These are phyloP conservation scores for Cephus cinctus DNA, from an alignment of 1,140 invertebrate species.

Conservation along the genomic window DNA sequence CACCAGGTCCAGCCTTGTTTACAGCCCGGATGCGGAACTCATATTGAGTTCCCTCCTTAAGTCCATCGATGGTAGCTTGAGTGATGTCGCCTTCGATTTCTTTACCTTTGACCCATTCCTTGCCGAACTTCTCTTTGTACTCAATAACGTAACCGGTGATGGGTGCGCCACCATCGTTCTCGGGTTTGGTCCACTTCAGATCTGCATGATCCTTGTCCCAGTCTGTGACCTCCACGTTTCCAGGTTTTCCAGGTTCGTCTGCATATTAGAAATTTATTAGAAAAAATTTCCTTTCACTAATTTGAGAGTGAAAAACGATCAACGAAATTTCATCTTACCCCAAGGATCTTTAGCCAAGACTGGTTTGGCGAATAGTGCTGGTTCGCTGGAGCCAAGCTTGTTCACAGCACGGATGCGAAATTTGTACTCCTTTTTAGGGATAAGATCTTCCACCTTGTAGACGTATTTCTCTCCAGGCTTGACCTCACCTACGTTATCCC, in stretches of 20 bases:
- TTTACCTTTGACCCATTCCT: slow-evolving; percentile 83
- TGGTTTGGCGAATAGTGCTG: slow-evolving; percentile 79
- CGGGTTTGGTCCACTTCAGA: slow-evolving; percentile 87
- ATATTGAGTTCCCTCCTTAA: slow-evolving; percentile 94
- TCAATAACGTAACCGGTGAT: slow-evolving; percentile 93
- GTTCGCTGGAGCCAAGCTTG: slow-evolving; percentile 85
- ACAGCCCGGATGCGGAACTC: slow-evolving; percentile 95
- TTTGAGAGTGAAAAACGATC: slow-evolving; percentile 5
- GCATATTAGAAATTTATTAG: slow-evolving; percentile 20
- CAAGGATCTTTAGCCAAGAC: slow-evolving; percentile 97
- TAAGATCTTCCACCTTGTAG: slow-evolving; percentile 87
- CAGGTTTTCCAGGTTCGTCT: slow-evolving; percentile 93
- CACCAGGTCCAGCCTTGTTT: slow-evolving; percentile 93
- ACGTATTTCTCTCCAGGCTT: slow-evolving; percentile 63
- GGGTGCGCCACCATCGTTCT: slow-evolving; percentile 89
- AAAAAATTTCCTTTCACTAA: slow-evolving; percentile 13
- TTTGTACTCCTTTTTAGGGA: slow-evolving; percentile 87
- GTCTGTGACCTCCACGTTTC: slow-evolving; percentile 85
- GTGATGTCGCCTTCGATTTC: slow-evolving; percentile 76
- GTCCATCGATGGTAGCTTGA: slow-evolving; percentile 77
- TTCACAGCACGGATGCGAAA: slow-evolving; percentile 95
- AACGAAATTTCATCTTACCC: slow-evolving; percentile 63
- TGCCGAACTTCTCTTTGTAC: slow-evolving; percentile 89
- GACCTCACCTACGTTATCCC: slow-evolving; percentile 81
- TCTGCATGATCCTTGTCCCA: slow-evolving; percentile 97